Conservation (phyloP, 2,888 invertebrate species). For the Lypha dubia region DNA sequence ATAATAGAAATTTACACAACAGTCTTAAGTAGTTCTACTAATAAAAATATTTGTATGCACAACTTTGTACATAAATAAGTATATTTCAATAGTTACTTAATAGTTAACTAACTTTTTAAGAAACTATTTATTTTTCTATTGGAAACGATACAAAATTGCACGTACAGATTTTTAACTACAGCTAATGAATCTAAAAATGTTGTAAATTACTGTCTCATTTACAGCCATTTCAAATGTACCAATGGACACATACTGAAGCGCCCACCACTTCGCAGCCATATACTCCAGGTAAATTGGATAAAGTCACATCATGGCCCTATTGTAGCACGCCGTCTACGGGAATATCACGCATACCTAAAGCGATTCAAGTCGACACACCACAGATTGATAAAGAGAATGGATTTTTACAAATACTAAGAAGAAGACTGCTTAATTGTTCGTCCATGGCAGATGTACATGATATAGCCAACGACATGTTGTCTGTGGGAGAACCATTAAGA, state of each 20-base stretch:
- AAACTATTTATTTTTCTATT: too few relatives aligned
- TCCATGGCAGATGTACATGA: slow-evolving; percentile 80
- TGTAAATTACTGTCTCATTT: slow-evolving; percentile 75
- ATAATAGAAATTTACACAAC: too few relatives aligned
- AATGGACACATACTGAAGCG: slow-evolving; percentile 92
- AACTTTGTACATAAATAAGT: too few relatives aligned
- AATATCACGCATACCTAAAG: slow-evolving; percentile 73
- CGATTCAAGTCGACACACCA: slow-evolving; percentile 72
- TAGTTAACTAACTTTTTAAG: not conserved
- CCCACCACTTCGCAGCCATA: slow-evolving; percentile 88
- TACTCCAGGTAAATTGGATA: slow-evolving; percentile 90
- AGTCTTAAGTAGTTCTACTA: too few relatives aligned
- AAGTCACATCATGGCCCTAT: slow-evolving; percentile 89
- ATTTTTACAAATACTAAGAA: slow-evolving; percentile 76
- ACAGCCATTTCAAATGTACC: slow-evolving; percentile 95
- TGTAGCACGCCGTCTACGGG: slow-evolving; percentile 80
- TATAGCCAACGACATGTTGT: slow-evolving; percentile 79
- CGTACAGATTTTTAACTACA: not conserved
- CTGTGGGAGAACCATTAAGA: slow-evolving; percentile 75
- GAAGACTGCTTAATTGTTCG: slow-evolving; percentile 79
- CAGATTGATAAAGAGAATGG: slow-evolving; percentile 51
- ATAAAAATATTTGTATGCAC: too few relatives aligned
- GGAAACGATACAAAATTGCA: not conserved
- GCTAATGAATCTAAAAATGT: not conserved
- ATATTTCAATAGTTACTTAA: too few relatives aligned